Evolutionary conservation across 2,888 invertebrate genomes (phyloP), one percentile per base, ranked within the genome.

Genomic region (Platycheirus rosarum): DNA sequence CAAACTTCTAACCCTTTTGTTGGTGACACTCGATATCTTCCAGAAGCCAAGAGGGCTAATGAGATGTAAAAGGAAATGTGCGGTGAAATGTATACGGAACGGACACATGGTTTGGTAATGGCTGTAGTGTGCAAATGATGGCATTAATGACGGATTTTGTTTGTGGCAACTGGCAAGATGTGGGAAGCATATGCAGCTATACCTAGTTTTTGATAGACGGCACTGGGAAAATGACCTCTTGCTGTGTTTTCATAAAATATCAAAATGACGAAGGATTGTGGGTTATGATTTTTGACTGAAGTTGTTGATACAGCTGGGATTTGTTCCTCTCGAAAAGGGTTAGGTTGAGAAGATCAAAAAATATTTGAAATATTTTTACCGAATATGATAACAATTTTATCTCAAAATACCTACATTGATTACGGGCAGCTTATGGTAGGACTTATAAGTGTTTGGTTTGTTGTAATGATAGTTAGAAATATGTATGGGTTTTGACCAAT

Each of bases 1-100:
- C 40, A 60, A 53, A 48, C 16, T 42, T 57, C 16, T 62, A 77
- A 77, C 77, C 82, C 82, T 73, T 82, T 79, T 73, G 20, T 37
- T 35, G 14, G 8, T 68, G 82, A 68, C 55, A 82, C 73, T 16
- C n/a, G 82, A 82, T 77, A 82, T 57, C 32, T 51, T 73, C 37
- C 82, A 82, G 77, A 71, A 82, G 82, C 77, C 71, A 57, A 71
- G 13, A 37, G 71, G 82, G 44, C 57, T 82, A 82, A 82, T 82
- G 77, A 73, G 62, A 82, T 77, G 77, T 71, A 73, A 82, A 35
- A 63, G 77, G 71, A 77, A 77, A 68, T 82, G 68, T 77, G 71
- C 49, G 44, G 63, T 77, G 77, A 77, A 82, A 82, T 82, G 62
- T 40, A 77, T 63, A 73, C 8, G 8, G 8, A 8, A 1, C 18